Evolutionary conservation across 2,113 vertebrate species (phyloP), one percentile per base, ranked within the genome.

Genomic region (Pollachius pollachius): DNA sequence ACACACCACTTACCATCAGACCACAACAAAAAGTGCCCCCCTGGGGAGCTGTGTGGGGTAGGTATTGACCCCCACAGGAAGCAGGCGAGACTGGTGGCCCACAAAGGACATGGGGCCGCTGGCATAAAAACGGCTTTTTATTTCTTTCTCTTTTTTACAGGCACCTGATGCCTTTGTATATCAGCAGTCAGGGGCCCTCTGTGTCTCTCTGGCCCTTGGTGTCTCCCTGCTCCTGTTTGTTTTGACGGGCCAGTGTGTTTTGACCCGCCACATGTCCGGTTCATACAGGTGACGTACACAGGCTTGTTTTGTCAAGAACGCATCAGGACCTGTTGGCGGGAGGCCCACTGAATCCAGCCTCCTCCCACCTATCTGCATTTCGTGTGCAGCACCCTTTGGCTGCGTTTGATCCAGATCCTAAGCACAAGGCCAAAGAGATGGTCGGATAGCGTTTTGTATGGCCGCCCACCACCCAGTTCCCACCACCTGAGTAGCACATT

Each of bases 61-160:
- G 84, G 41, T 48, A 84, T 85, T 80, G 68, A 81, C 74, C 56
- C 67, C 77, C 75, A 85, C 87, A 89, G 89, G 87, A 90, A 90
- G 75, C 85, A 81, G 89, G 68, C 82, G 69, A 88, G 86, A 90
- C 89, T 73, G 67, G 81, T 68, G 73, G 86, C 82, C 84, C 62
- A 70, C 78, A 88, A 83, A 83, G 86, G 84, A 90, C 83, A 86
- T 74, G 72, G 52, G 56, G 75, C 77, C 78, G 77, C 77, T 68
- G 87, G 82, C 76, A 86, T 83, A 48, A 85, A 85, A 77, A 72
- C 65, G n/a, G 15, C 17, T 9, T 37, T 73, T 57, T 16, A 17
- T 17, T 16, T 57, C 15, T n/a, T 48, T 57, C 54, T 71, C 68
- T 76, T 70, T 77, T 7, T 48, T 64, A 23, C 54, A 59, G 59